phyloP scores from a whole-genome alignment of 2,888 invertebrate species.

The Junonia oenone region DNA sequence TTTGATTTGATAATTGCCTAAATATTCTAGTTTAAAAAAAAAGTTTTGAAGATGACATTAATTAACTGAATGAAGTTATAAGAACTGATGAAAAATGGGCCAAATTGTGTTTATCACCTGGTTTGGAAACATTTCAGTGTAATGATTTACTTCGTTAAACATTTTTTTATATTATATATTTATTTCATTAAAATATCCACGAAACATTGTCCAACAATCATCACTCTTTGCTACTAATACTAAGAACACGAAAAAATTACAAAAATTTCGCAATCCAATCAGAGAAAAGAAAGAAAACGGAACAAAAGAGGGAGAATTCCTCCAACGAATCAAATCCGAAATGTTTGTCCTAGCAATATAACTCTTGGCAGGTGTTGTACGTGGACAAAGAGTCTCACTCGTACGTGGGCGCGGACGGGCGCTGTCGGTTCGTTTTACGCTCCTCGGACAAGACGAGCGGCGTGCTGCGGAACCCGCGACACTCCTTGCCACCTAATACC shows the following conservation, averaged over 20 bases:
- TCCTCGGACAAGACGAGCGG: constrained; percentile 87
- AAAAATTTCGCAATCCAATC: neutral
- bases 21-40: too few relatives aligned
- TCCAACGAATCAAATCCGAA: constrained; percentile 19
- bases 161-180: too few relatives aligned
- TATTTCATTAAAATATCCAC: too few relatives aligned
- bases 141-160: too few relatives aligned
- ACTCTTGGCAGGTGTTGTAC: constrained; percentile 80
- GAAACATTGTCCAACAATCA: too few relatives aligned
- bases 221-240: too few relatives aligned
- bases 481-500: constrained; percentile 89
- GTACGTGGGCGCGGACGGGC: constrained; percentile 85
- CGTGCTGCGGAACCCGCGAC: constrained; percentile 85
- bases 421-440: constrained; percentile 87
- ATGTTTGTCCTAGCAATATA: constrained; percentile 27
- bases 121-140: too few relatives aligned
- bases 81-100: too few relatives aligned
- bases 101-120: too few relatives aligned
- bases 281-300: neutral
- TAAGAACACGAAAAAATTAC: neutral
- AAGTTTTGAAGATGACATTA: too few relatives aligned
- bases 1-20: too few relatives aligned
- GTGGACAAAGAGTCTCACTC: constrained; percentile 87
- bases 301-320: constrained; percentile 6
- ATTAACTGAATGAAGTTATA: too few relatives aligned